A percentile compares a stretch with the other conserved stretches of the same genome.
phyloP scores from a whole-genome alignment of 2,113 vertebrate genomes.

The Odontesthes bonariensis region DNA sequence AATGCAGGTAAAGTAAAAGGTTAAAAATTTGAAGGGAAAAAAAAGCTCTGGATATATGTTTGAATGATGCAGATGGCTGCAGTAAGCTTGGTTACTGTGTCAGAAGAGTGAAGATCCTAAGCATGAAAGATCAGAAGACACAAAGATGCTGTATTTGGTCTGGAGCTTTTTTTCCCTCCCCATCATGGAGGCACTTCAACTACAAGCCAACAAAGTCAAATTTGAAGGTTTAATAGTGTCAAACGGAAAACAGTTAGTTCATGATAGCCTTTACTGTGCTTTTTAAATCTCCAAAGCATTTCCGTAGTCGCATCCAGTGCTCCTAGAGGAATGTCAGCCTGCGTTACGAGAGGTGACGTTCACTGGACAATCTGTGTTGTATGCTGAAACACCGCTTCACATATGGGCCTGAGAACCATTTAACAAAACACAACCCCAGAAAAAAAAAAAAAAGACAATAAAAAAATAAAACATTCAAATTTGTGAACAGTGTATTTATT shows the following conservation, averaged over 20 bases:
- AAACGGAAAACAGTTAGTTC: slow-evolving; percentile 23
- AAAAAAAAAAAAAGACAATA: neutral
- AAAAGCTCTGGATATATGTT: neutral
- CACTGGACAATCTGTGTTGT: neutral
- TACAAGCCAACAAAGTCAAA: neutral
- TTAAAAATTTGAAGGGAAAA: neutral
- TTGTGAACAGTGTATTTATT: slow-evolving; percentile 56
- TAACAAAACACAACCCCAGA: neutral
- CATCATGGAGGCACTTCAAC: neutral
- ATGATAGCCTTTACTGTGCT: slow-evolving; percentile 29
- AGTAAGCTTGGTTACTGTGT: neutral
- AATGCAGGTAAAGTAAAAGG: neutral
- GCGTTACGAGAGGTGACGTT: neutral
- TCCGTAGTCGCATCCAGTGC: neutral
- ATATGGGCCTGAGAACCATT: slow-evolving; percentile 13
- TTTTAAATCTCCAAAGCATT: neutral
- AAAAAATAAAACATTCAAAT: slow-evolving; percentile 47
- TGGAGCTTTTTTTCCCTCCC: neutral
- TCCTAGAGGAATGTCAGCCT: neutral
- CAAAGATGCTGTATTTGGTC: neutral
- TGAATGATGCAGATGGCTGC: neutral
- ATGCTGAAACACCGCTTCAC: slow-evolving; percentile 13
- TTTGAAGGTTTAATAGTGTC: neutral
- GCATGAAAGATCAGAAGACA: neutral
- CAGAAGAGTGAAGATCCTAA: slow-evolving; percentile 8